Evolutionary conservation across 2,888 invertebrate genomes (phyloP).

Genomic region (Andrena haemorrhoa): DNA sequence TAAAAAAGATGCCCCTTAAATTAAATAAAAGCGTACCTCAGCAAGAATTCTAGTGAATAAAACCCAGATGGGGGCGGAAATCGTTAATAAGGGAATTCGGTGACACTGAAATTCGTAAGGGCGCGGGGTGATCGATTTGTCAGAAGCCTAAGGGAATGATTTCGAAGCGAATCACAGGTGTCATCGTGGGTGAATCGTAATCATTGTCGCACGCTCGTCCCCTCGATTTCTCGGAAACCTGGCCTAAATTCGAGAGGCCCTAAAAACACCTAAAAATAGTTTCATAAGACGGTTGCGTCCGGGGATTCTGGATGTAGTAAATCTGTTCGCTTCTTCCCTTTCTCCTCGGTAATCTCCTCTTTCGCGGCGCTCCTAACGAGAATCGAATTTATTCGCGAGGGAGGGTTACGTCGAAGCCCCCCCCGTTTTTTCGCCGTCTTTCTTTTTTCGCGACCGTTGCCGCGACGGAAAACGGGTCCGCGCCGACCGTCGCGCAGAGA

Average conservation of each 20-base stretch:
- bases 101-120: neutral
- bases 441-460: constrained; percentile 5
- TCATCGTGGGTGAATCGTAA: constrained; percentile 44
- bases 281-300: constrained; percentile 64
- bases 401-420: constrained; percentile 31
- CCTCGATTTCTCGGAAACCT: constrained; percentile 61
- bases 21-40: no score
- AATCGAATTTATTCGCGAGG: constrained; percentile 52
- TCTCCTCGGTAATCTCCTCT: constrained; percentile 48
- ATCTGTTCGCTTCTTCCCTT: constrained; percentile 61
- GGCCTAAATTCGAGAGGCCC: constrained; percentile 68
- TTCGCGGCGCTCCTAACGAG: constrained; percentile 48
- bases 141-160: neutral
- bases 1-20: no score
- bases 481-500: neutral
- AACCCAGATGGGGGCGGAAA: constrained; percentile 8
- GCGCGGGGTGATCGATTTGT: neutral
- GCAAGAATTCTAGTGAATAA: no score
- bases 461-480: neutral
- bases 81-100: no score
- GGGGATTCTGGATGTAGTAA: constrained; percentile 65
- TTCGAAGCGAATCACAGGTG: constrained; percentile 27
- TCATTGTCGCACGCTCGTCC: constrained; percentile 50
- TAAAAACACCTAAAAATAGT: constrained; percentile 69
- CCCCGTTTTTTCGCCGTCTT: neutral